Evolutionary conservation across 2,888 invertebrate species (phyloP).

Genomic region (Machimus rusticus): DNA sequence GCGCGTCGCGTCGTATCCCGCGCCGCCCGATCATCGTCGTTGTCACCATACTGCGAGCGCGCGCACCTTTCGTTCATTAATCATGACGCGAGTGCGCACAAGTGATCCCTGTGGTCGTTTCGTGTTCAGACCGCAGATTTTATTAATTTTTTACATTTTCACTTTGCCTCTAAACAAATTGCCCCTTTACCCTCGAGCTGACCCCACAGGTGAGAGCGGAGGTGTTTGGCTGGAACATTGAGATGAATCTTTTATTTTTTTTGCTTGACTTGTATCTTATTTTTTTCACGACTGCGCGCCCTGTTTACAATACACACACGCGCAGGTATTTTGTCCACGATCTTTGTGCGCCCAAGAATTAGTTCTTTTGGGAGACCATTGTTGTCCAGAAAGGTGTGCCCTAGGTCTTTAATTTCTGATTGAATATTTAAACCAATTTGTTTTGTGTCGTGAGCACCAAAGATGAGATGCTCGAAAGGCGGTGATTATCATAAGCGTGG

Average conservation of each 20-base stretch:
- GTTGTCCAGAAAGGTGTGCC: conserved; percentile 36
- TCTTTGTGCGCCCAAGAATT: background rate
- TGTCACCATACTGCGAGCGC: background rate
- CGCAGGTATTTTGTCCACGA: background rate
- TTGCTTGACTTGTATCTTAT: background rate
- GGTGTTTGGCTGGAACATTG: conserved; percentile 32
- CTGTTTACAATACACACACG: background rate
- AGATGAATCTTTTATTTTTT: background rate
- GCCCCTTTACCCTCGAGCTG: conserved; percentile 28
- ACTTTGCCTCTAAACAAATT: conserved; percentile 26
- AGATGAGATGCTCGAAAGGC: background rate
- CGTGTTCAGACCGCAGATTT: conserved; percentile 32
- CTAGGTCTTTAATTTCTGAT: background rate
- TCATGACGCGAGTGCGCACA: conserved; percentile 20
- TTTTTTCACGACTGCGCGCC: background rate
- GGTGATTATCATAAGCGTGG: background rate
- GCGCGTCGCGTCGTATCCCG: background rate
- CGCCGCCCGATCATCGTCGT: background rate
- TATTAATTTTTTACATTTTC: conserved; percentile 30
- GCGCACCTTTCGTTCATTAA: conserved; percentile 19
- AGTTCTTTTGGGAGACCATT: conserved; percentile 13
- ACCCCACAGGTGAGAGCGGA: conserved; percentile 34
- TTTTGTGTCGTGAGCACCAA: conserved; percentile 4
- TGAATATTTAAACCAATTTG: conserved; percentile 29
- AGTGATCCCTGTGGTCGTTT: conserved; percentile 28